Evolutionary conservation across 1,140 invertebrate genomes (phyloP).

Genomic region (Bombyx mandarina): DNA sequence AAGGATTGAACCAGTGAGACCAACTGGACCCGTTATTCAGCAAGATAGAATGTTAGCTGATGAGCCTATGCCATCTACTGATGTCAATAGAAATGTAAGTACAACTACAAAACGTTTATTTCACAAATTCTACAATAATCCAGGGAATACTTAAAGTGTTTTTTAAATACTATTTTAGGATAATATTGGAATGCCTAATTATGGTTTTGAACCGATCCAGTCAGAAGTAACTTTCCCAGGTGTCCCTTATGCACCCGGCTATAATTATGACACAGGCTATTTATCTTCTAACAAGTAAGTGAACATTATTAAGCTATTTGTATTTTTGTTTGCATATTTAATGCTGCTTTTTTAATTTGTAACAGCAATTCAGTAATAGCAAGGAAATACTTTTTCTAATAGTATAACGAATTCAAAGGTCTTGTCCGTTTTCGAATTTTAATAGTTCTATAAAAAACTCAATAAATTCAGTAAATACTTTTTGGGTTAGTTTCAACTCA

Average conservation of each 20-base stretch:
- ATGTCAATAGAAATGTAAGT: constrained; percentile 49
- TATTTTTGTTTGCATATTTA: constrained; percentile 4
- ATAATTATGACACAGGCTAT: constrained; percentile 41
- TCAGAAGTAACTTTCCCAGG: constrained; percentile 53
- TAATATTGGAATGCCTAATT: constrained; percentile 25
- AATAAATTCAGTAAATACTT: too few relatives aligned
- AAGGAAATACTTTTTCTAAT: too few relatives aligned
- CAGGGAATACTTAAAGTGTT: background rate
- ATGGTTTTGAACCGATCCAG: constrained; percentile 26
- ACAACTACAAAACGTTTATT: background rate
- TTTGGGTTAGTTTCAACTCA: too few relatives aligned
- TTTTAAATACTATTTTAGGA: constrained; percentile 32
- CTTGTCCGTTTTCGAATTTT: too few relatives aligned
- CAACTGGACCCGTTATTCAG: constrained; percentile 31
- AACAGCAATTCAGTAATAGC: too few relatives aligned
- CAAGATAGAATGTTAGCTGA: constrained; percentile 51
- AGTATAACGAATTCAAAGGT: too few relatives aligned
- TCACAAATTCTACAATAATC: too few relatives aligned
- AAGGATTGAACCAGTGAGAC: constrained; percentile 38
- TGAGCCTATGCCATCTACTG: constrained; percentile 27
- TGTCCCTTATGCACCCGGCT: constrained; percentile 54
- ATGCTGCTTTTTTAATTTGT: too few relatives aligned
- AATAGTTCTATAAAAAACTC: too few relatives aligned
- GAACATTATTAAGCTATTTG: background rate
- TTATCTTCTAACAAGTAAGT: constrained; percentile 30